These are phyloP conservation scores for Phrynosoma blainvillii DNA, from an alignment of 2,113 vertebrate species.

Conservation along the genomic window DNA sequence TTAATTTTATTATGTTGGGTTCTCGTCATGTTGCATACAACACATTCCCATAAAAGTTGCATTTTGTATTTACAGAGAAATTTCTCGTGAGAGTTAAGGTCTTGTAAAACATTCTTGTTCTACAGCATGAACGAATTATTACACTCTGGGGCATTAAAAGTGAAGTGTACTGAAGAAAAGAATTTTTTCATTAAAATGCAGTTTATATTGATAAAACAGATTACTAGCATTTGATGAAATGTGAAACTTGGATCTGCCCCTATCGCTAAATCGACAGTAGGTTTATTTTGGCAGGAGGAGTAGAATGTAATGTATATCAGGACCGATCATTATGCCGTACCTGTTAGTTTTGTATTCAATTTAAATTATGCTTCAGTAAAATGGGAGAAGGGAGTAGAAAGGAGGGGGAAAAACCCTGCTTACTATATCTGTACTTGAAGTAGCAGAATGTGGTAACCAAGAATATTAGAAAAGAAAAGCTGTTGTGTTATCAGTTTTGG, in stretches of 20 bases:
- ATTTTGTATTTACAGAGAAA: conserved; percentile 83
- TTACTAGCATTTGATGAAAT: conserved; percentile 85
- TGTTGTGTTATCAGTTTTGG: conserved; percentile 88
- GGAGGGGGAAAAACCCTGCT: conserved; percentile 2
- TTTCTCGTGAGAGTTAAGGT: conserved; percentile 83
- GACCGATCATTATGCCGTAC: conserved; percentile 69
- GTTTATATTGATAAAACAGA: conserved; percentile 87
- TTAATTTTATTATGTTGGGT: conserved; percentile 73
- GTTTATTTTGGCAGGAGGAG: conserved; percentile 81
- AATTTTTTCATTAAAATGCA: conserved; percentile 87
- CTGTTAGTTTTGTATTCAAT: conserved; percentile 77
- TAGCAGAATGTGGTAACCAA: conserved; percentile 78
- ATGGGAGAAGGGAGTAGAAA: conserved; percentile 16
- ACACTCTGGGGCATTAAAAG: conserved; percentile 80
- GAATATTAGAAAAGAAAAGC: conserved; percentile 85
- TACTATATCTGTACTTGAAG: conserved; percentile 73
- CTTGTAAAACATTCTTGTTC: conserved; percentile 86
- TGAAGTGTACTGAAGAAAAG: conserved; percentile 84
- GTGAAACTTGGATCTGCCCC: conserved; percentile 80
- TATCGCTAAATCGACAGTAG: conserved; percentile 78
- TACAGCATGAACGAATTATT: conserved; percentile 84
- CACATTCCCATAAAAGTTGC: conserved; percentile 78
- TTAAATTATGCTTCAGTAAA: conserved; percentile 75
- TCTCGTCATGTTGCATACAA: conserved; percentile 74
- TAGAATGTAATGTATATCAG: conserved; percentile 73